Percentiles rank a stretch among this genome's conserved stretches.
Evolutionary conservation across 2,888 invertebrate species (phyloP).

Genomic region (Stenotaenia linearis): DNA sequence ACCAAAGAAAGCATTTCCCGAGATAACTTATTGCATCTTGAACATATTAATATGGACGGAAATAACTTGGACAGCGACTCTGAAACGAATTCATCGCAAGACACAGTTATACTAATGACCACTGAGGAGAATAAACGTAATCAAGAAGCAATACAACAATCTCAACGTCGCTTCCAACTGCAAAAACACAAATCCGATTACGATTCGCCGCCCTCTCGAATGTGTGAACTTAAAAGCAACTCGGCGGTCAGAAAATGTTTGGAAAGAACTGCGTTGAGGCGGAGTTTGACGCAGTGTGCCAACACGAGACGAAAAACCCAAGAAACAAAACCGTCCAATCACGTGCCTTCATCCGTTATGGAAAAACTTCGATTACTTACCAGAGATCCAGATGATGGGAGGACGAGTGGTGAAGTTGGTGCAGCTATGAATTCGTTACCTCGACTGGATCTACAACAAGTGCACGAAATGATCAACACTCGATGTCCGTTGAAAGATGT

Average conservation of each 20-base stretch:
- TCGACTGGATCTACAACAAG: slow-evolving; percentile 19
- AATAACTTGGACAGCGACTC: slow-evolving; percentile 37
- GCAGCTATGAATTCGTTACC: not conserved
- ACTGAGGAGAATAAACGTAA: slow-evolving; percentile 39
- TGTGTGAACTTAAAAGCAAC: slow-evolving; percentile 40
- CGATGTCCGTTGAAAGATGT: not conserved
- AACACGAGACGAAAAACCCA: slow-evolving; percentile 48
- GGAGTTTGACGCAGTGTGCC: slow-evolving; percentile 62
- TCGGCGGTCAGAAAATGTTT: slow-evolving; percentile 63
- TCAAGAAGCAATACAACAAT: slow-evolving; percentile 37
- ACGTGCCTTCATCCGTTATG: not conserved
- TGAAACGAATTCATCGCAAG: slow-evolving; percentile 38
- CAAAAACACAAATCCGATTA: slow-evolving; percentile 13
- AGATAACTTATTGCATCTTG: not conserved
- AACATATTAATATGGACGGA: not conserved
- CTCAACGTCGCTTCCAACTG: slow-evolving; percentile 13
- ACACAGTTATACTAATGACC: slow-evolving; percentile 40
- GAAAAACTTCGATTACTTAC: slow-evolving; percentile 27
- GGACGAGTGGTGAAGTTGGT: not conserved
- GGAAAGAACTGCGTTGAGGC: slow-evolving; percentile 72
- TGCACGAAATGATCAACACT: not conserved
- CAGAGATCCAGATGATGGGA: not conserved
- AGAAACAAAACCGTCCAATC: not conserved
- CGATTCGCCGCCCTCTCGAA: slow-evolving; percentile 31
- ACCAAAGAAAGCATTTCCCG: too few species aligned